Conservation (phyloP, 1,140 invertebrate genomes). For the Belonocnema kinseyi region DNA sequence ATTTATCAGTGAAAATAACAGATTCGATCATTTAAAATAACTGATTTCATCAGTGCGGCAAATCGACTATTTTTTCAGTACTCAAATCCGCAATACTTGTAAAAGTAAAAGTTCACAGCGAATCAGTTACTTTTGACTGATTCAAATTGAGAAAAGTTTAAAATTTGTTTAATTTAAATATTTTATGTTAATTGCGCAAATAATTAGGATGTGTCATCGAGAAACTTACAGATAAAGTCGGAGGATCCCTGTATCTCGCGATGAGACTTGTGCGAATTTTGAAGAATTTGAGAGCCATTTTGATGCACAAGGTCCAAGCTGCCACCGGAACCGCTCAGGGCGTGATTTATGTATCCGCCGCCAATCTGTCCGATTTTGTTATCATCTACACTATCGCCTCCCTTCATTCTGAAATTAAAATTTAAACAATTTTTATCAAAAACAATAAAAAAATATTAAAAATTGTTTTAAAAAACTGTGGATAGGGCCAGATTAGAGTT, state of each 20-base stretch:
- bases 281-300: constrained; percentile 43
- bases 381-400: constrained; percentile 40
- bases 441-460: no score
- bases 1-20: no score
- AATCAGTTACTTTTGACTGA: no score
- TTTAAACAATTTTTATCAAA: background rate
- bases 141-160: no score
- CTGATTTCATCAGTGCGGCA: no score
- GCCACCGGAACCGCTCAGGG: constrained; percentile 62
- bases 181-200: background rate
- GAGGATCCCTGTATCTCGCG: constrained; percentile 71
- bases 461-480: no score
- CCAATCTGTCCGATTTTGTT: constrained; percentile 41
- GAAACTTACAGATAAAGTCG: constrained; percentile 73
- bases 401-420: constrained; percentile 58
- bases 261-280: constrained; percentile 52
- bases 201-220: background rate
- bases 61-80: no score
- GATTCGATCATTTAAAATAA: no score
- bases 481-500: no score
- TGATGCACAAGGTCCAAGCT: constrained; percentile 56
- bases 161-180: no score
- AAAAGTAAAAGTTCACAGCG: no score
- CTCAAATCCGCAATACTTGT: no score
- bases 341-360: constrained; percentile 70